phyloP scores from a whole-genome alignment of 2,113 vertebrate species.

The Phrynosoma blainvillii region DNA sequence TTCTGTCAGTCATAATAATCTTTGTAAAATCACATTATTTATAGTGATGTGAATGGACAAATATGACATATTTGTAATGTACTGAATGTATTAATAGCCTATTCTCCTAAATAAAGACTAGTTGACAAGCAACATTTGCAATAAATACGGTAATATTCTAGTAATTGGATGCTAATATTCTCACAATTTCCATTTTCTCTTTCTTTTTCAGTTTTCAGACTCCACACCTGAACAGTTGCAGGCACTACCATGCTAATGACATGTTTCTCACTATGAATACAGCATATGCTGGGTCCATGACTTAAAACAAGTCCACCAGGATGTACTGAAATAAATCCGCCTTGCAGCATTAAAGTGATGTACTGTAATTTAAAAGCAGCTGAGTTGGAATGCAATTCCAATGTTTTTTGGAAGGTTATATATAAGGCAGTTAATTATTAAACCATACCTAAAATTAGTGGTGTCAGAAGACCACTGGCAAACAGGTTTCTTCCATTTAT shows the following conservation, averaged over 20 bases:
- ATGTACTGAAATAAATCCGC: neutral
- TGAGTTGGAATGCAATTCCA: conserved; percentile 18
- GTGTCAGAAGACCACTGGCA: neutral
- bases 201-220: neutral
- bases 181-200: neutral
- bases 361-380: conserved; percentile 28
- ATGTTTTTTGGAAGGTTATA: conserved; percentile 22
- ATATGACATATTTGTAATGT: fast-evolving
- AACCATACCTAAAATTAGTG: neutral
- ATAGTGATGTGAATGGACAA: conserved; percentile 23
- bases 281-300: neutral
- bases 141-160: neutral
- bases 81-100: neutral
- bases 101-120: neutral
- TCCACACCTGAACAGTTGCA: neutral
- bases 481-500: neutral
- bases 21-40: conserved; percentile 11
- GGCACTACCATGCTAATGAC: neutral
- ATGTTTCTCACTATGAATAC: neutral
- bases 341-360: neutral
- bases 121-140: neutral
- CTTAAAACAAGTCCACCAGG: conserved; percentile 12
- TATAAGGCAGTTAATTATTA: neutral
- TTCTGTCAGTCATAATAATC: conserved; percentile 3
- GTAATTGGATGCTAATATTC: neutral